phyloP scores from a whole-genome alignment of 2,113 vertebrate genomes.

The Poecile atricapillus region DNA sequence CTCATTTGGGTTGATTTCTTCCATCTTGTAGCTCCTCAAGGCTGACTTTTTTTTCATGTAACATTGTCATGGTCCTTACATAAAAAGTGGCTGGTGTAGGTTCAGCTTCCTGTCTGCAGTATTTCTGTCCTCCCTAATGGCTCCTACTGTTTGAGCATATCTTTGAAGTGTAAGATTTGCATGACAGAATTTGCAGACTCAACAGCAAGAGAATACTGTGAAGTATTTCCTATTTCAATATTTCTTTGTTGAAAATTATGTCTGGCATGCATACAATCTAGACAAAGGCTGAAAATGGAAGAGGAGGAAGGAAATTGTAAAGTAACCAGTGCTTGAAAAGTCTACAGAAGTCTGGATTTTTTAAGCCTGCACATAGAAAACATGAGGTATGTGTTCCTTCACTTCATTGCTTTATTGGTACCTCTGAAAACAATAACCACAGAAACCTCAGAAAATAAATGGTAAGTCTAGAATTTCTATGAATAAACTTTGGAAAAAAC shows the following conservation, averaged over 20 bases:
- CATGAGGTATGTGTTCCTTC: neutral
- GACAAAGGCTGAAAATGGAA: constrained; percentile 12
- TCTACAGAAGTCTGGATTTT: constrained; percentile 40
- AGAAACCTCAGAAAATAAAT: constrained; percentile 39
- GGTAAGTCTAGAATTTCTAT: neutral
- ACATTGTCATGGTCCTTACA: neutral
- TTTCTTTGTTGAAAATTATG: constrained; percentile 32
- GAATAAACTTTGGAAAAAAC: neutral
- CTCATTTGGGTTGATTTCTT: neutral
- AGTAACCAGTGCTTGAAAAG: constrained; percentile 29
- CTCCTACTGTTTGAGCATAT: neutral
- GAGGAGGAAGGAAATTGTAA: constrained; percentile 35
- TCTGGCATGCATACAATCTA: constrained; percentile 16
- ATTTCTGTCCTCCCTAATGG: neutral
- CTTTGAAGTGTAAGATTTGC: neutral
- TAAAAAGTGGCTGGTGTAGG: neutral
- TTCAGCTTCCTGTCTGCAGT: neutral
- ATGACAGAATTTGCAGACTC: neutral
- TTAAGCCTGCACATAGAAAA: neutral
- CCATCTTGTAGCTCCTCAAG: neutral
- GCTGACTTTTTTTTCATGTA: neutral
- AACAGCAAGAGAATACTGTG: neutral
- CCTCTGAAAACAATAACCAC: constrained; percentile 1
- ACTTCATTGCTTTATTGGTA: neutral
- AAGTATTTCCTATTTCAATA: constrained; percentile 25